Evolutionary conservation across 1,140 invertebrate species (phyloP), one percentile per base, ranked within the genome.

Genomic region (Lordiphosa stackelbergi): DNA sequence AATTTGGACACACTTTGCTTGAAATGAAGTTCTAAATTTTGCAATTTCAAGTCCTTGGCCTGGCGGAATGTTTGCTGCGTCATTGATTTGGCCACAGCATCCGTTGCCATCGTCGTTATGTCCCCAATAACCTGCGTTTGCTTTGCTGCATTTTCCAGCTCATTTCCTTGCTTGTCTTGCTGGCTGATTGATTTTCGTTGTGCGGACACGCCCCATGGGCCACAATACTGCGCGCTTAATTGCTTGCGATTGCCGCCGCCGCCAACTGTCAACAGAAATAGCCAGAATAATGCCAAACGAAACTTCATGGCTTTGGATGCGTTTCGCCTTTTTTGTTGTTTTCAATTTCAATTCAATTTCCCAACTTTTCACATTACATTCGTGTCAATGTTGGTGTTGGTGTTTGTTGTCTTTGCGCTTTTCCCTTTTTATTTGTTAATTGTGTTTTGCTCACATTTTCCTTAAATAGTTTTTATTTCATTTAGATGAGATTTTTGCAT

Each of bases 211-310:
- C 48, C 66, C 59, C 56, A 61, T 52, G 52, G 16, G 55, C 62
- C 57, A 56, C 71, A 51, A 70, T 73, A 62, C 12, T 9, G 7
- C 11, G 12, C 5, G 68, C 64, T 59, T 69, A 86, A 84, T 69
- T 73, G 74, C 63, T 71, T 55, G 58, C 66, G 72, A 60, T 65
- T 59, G 64, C 65, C 68, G 28, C 65, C 68, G 28, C 28, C 28
- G 46, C 77, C 66, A 77, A 86, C 68, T 74, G 84, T 85, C 84
- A 86, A 45, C 66, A 79, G 57, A 77, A 86, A 72, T 57, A 86
- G 63, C 78, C 85, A 84, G 74, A 86, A 75, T 55, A 69, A 45
- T 57, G 70, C 72, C 64, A 74, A 79, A 51, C 61, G 53, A 61
- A 78, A 81, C 65, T 79, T 79, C 74, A 85, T 79, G 71, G 64